Evolutionary conservation across 2,113 vertebrate species (phyloP), one percentile per base, ranked within the genome.

Genomic region (Poeciliopsis retropinna): DNA sequence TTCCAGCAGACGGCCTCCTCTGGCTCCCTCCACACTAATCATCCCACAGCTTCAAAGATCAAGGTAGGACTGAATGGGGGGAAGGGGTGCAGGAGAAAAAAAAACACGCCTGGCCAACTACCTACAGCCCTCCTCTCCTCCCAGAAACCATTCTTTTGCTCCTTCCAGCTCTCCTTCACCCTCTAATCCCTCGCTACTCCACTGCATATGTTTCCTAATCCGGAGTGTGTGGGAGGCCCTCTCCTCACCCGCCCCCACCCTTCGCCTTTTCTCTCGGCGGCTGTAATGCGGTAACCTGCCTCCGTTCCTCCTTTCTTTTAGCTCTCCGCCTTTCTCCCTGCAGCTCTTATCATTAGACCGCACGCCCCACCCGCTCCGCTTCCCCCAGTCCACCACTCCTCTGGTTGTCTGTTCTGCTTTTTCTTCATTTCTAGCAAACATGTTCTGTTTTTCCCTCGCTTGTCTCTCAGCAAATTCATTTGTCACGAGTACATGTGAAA

Each of bases 191-290:
- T 91, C 72, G 60, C 91, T 90, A 88, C 90, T 91, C 88, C 79
- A 78, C 89, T 81, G 89, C 92, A 92, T 92, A 91, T 90, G 91
- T 92, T 93, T 90, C 90, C 89, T 94, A 95, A 95, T 95, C 93
- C 92, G 64, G 82, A 87, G 88, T 92, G 88, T 93, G 91, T 90
- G 85, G 88, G 90, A 85, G 86, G 87, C 88, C 90, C 81, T 27
- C 64, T 14, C 27, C 28, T 14, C 39, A 14, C 65, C 76, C 66
- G 27, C 74, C 66, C 81, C 74, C 51, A 57, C 22, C 13, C 73
- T 71, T 73, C 79, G 9, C 30, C 69, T 81, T 88, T 88, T 89
- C 87, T 87, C 87, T 89, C 34, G 82, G 69, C 78, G 79, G 85
- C 85, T 84, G 74, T 89, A 89, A 89, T 89, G 78, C 85, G 80